These are phyloP conservation scores for Caenorhabditis inopinata DNA, from an alignment of 1,140 invertebrate species.

Conservation along the genomic window DNA sequence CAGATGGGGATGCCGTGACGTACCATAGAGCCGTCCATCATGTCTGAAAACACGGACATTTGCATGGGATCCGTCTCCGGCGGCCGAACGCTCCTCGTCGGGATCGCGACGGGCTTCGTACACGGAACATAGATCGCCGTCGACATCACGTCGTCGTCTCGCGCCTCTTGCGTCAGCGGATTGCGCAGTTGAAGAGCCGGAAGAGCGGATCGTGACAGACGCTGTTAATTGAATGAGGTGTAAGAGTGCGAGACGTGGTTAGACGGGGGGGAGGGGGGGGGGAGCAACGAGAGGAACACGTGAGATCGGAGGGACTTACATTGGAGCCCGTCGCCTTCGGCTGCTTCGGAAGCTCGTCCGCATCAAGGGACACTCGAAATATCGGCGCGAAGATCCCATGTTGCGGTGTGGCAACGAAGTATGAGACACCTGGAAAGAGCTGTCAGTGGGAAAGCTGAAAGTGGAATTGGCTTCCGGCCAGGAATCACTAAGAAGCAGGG, in stretches of 20 bases:
- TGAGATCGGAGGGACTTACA: too few relatives aligned
- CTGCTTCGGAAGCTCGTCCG: conserved; percentile 18
- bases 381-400: conserved; percentile 58
- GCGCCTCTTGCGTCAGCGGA: neutral
- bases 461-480: too few relatives aligned
- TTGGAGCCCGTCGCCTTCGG: too few relatives aligned
- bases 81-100: neutral
- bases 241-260: neutral
- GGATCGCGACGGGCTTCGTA: conserved; percentile 6
- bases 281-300: too few relatives aligned
- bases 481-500: too few relatives aligned
- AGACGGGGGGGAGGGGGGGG: neutral
- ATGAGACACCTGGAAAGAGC: conserved; percentile 52
- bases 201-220: conserved; percentile 44
- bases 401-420: conserved; percentile 50
- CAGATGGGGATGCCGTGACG: neutral
- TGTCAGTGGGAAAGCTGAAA: too few relatives aligned
- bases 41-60: conserved; percentile 34
- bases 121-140: conserved; percentile 6
- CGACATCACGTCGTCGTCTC: conserved; percentile 27
- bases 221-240: neutral
- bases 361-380: conserved; percentile 57
- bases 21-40: conserved; percentile 43
- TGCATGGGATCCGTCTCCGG: conserved; percentile 37
- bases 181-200: conserved; percentile 36